These are phyloP conservation scores for Etia nguti DNA, from an alignment of 2,113 vertebrate genomes.

Conservation along the genomic window DNA sequence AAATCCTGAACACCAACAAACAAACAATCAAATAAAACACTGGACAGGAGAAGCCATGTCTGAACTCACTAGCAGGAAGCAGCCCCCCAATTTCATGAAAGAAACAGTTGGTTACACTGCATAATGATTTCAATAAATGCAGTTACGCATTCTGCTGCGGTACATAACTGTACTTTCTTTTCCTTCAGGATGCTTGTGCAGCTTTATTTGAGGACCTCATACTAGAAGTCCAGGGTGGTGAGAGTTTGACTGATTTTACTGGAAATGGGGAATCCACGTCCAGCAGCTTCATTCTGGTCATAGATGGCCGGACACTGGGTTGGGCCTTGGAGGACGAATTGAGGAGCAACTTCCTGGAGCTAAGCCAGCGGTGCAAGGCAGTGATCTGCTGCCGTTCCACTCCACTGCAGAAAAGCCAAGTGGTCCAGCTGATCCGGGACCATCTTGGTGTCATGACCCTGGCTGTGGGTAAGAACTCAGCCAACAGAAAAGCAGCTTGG, in stretches of 20 bases:
- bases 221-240: slow-evolving; percentile 57
- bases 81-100: background rate
- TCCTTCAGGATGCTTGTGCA: slow-evolving; percentile 79
- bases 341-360: slow-evolving; percentile 75
- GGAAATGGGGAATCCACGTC: background rate
- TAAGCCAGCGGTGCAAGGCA: slow-evolving; percentile 73
- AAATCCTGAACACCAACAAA: background rate
- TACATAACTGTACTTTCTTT: background rate
- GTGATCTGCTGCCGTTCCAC: slow-evolving; percentile 91
- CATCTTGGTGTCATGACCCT: slow-evolving; percentile 82
- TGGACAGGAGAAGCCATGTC: background rate
- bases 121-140: rapidly evolving
- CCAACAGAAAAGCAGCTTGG: background rate
- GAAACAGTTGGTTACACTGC: background rate
- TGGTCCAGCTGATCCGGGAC: slow-evolving; percentile 81
- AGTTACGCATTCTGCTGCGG: rapidly evolving
- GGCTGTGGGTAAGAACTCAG: slow-evolving; percentile 76
- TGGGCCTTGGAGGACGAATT: slow-evolving; percentile 78
- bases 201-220: slow-evolving; percentile 71
- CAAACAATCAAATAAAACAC: background rate
- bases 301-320: slow-evolving; percentile 80
- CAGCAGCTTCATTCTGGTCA: slow-evolving; percentile 68
- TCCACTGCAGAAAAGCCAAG: slow-evolving; percentile 87
- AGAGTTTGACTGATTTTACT: background rate
- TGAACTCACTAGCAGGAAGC: background rate